phyloP scores from a whole-genome alignment of 2,797 vertebrate genomes.

The Allobates femoralis region DNA sequence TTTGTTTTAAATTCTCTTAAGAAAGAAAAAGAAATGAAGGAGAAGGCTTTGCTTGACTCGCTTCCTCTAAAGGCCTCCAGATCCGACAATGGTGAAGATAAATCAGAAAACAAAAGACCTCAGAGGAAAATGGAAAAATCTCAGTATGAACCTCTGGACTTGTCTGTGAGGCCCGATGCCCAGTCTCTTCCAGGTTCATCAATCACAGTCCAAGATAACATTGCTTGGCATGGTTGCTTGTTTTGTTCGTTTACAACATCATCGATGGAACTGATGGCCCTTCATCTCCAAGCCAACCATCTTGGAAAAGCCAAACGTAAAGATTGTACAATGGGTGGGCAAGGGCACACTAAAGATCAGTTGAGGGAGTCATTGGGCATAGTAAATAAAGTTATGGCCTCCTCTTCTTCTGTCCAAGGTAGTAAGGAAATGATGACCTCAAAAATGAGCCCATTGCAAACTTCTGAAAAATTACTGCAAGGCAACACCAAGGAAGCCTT shows the following conservation, averaged over 20 bases:
- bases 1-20: slow-evolving; percentile 94
- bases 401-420: slow-evolving; percentile 71
- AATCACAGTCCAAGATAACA: slow-evolving; percentile 92
- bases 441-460: slow-evolving; percentile 73
- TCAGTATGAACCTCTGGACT: slow-evolving; percentile 94
- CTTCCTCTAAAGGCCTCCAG: slow-evolving; percentile 83
- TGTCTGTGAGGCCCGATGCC: slow-evolving; percentile 91
- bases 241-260: slow-evolving; percentile 97
- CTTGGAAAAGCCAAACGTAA: slow-evolving; percentile 87
- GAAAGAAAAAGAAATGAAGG: slow-evolving; percentile 89
- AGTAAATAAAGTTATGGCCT: slow-evolving; percentile 72
- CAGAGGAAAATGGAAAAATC: slow-evolving; percentile 86
- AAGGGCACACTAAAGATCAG: slow-evolving; percentile 82
- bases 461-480: slow-evolving; percentile 73
- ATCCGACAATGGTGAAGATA: slow-evolving; percentile 80
- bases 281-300: slow-evolving; percentile 97
- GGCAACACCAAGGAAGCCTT: slow-evolving; percentile 77
- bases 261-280: slow-evolving; percentile 96
- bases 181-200: slow-evolving; percentile 89
- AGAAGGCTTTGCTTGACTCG: slow-evolving; percentile 84
- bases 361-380: slow-evolving; percentile 75
- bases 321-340: slow-evolving; percentile 72
- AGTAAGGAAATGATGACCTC: slow-evolving; percentile 77
- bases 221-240: slow-evolving; percentile 95
- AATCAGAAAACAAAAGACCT: slow-evolving; percentile 78